Evolutionary conservation across 2,113 vertebrate genomes (phyloP).

Genomic region (Pipra filicauda): DNA sequence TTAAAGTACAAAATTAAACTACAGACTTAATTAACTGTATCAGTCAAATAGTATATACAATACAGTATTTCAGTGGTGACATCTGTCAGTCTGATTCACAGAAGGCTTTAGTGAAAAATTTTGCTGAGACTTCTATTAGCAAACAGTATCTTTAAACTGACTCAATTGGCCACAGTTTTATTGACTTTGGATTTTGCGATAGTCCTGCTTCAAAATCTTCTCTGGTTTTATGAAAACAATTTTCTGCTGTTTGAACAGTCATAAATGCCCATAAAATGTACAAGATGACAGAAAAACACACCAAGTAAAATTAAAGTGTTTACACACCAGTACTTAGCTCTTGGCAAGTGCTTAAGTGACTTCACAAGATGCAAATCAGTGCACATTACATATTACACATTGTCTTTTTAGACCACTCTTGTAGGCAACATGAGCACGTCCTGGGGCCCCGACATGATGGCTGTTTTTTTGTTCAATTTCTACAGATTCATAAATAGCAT

Average conservation of each 20-base stretch:
- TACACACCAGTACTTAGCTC: slow-evolving; percentile 8
- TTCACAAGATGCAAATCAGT: slow-evolving; percentile 53
- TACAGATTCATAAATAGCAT: slow-evolving; percentile 31
- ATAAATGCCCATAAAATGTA: slow-evolving; percentile 1
- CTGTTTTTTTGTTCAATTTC: neutral
- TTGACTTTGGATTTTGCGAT: neutral
- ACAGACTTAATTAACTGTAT: neutral
- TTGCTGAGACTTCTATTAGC: neutral
- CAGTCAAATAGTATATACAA: neutral
- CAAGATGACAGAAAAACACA: neutral
- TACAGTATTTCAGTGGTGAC: neutral
- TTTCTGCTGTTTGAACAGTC: slow-evolving; percentile 7
- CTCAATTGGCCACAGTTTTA: neutral
- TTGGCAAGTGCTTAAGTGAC: slow-evolving; percentile 45
- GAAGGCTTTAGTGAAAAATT: neutral
- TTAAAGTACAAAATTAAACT: neutral
- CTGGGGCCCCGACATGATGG: neutral
- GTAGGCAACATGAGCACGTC: slow-evolving; percentile 12
- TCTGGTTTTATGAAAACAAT: neutral
- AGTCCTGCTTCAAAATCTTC: neutral
- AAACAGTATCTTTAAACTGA: neutral
- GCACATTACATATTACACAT: slow-evolving; percentile 7
- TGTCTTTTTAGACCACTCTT: slow-evolving; percentile 37
- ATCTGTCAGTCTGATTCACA: neutral
- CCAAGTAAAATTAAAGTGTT: slow-evolving; percentile 24